Conservation (phyloP, 2,113 vertebrate genomes). For the Prunella fulvescens region DNA sequence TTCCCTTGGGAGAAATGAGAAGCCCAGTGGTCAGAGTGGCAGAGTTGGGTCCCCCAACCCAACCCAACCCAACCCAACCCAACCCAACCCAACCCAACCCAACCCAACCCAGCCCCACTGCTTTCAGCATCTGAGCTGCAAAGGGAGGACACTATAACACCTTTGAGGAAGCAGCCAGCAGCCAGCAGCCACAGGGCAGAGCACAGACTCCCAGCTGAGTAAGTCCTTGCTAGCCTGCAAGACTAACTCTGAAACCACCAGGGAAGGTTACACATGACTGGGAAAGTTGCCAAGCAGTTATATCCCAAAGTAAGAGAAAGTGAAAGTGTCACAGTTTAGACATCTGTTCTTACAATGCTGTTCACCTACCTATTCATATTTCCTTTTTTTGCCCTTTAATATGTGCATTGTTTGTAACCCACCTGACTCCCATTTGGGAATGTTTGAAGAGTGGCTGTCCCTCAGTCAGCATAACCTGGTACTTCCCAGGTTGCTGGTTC, state of each 20-base stretch:
- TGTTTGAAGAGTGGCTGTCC: not conserved
- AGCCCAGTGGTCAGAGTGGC: not conserved
- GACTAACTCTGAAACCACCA: not conserved
- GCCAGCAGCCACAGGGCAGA: not conserved
- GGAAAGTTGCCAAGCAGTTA: not conserved
- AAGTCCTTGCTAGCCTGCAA: not conserved
- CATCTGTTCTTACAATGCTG: not conserved
- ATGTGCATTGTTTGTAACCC: not conserved
- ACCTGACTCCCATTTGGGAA: not conserved
- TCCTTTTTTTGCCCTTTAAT: not conserved
- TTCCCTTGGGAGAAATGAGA: not conserved
- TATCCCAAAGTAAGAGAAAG: not conserved
- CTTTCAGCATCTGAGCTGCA: not conserved
- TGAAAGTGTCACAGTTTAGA: not conserved
- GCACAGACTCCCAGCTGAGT: not conserved
- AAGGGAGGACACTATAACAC: not conserved
- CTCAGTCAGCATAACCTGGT: not conserved
- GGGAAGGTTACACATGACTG: not conserved
- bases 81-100: rapidly evolving
- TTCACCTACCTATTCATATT: not conserved
- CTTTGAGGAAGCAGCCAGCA: not conserved
- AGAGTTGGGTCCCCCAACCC: not conserved
- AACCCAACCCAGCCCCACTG: rapidly evolving
- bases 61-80: rapidly evolving
- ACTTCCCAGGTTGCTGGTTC: not conserved